A percentile compares a stretch with the other conserved stretches of the same genome.
Evolutionary conservation across 2,888 invertebrate species (phyloP).

Genomic region (Epirrita christyi): DNA sequence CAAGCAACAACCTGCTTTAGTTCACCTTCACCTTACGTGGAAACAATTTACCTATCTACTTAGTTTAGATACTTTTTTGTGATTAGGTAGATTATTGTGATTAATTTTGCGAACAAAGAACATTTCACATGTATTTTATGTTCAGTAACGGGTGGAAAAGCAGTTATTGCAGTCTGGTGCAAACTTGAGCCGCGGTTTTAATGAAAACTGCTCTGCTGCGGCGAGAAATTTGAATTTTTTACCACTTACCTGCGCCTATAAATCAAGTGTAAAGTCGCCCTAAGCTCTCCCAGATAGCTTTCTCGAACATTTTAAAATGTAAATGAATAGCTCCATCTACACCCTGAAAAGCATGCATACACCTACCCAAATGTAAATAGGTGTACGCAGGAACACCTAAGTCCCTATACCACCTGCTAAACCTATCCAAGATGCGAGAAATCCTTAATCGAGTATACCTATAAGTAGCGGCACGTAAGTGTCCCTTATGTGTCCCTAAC

Average conservation of each 20-base stretch:
- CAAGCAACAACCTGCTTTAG: neutral
- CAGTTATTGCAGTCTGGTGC: constrained; percentile 62
- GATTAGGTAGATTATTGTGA: too few relatives aligned
- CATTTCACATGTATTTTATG: constrained; percentile 3
- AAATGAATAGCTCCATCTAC: constrained; percentile 65
- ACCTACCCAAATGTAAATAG: constrained; percentile 6
- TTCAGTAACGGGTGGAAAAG: constrained; percentile 37
- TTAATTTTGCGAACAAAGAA: neutral
- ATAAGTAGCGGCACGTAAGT: too few relatives aligned
- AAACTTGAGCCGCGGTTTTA: constrained; percentile 55
- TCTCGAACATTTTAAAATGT: constrained; percentile 79
- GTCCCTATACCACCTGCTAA: too few relatives aligned
- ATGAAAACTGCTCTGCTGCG: constrained; percentile 55
- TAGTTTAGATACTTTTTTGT: too few relatives aligned
- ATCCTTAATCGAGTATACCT: too few relatives aligned
- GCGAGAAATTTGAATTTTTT: constrained; percentile 79
- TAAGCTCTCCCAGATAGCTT: constrained; percentile 75
- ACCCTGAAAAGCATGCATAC: constrained; percentile 26
- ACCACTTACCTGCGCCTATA: constrained; percentile 81
- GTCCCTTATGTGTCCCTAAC: too few relatives aligned
- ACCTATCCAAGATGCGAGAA: too few relatives aligned
- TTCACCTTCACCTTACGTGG: too few relatives aligned
- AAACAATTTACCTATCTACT: too few relatives aligned
- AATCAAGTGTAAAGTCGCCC: constrained; percentile 77
- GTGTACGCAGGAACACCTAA: too few relatives aligned